phyloP scores from a whole-genome alignment of 2,113 vertebrate species.

The human region DNA sequence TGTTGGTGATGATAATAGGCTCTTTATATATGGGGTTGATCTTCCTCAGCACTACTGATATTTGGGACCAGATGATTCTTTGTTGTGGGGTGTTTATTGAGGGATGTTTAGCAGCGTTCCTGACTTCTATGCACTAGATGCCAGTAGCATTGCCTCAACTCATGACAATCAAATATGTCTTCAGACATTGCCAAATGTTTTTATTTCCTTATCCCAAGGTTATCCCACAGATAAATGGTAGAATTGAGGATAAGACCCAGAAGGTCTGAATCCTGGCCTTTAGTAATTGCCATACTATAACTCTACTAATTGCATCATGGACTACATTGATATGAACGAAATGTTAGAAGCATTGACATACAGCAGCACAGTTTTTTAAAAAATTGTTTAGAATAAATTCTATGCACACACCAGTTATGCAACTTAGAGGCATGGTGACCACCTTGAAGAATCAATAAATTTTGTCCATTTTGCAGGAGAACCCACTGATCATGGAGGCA shows the following conservation, averaged over 20 bases:
- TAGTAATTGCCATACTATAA: not conserved
- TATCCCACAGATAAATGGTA: not conserved
- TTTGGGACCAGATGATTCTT: not conserved
- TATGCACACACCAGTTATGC: not conserved
- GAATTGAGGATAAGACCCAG: not conserved
- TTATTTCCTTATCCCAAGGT: constrained; percentile 2
- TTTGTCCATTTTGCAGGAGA: not conserved
- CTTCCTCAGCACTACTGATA: not conserved
- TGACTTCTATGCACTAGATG: not conserved
- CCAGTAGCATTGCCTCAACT: not conserved
- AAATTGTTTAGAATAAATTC: not conserved
- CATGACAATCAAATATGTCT: not conserved
- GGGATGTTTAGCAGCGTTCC: not conserved
- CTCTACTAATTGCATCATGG: not conserved
- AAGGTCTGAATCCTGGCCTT: not conserved
- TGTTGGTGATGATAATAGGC: not conserved
- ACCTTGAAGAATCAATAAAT: not conserved
- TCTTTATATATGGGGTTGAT: not conserved
- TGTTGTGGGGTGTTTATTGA: not conserved
- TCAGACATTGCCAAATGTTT: not conserved
- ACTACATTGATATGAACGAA: not conserved
- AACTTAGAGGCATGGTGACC: not conserved
- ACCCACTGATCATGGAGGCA: not conserved
- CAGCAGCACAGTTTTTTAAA: not conserved
- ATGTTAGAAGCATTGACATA: not conserved